phyloP scores from a whole-genome alignment of 2,797 vertebrate genomes.

The Poeciliopsis infans region DNA sequence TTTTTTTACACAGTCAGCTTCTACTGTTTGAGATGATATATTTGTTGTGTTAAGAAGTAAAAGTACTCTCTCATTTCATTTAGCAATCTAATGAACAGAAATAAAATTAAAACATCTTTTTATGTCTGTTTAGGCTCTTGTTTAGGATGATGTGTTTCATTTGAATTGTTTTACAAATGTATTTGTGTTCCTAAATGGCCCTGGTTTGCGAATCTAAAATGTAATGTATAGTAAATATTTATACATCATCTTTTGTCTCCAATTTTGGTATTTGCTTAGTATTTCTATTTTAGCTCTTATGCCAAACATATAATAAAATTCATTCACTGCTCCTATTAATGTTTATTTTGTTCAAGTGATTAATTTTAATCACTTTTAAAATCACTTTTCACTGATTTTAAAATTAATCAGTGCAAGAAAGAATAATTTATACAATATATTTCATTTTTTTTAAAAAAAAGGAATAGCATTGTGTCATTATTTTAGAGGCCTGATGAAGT shows the following conservation, averaged over 20 bases:
- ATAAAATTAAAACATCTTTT: not conserved
- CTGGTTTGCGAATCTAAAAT: not conserved
- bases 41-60: not conserved
- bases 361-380: not conserved
- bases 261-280: not conserved
- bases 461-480: too few relatives aligned
- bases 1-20: not conserved
- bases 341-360: not conserved
- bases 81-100: not conserved
- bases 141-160: not conserved
- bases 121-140: not conserved
- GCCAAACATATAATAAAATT: not conserved
- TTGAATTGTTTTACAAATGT: not conserved
- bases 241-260: not conserved
- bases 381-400: not conserved
- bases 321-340: not conserved
- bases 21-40: not conserved
- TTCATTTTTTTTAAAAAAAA: too few relatives aligned
- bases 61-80: not conserved
- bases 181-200: not conserved
- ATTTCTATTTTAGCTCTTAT: not conserved
- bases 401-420: not conserved
- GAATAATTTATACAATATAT: not conserved
- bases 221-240: not conserved
- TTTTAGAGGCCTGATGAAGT: not conserved